Conservation (phyloP, 2,797 vertebrate genomes). For the Bufotes viridis region DNA sequence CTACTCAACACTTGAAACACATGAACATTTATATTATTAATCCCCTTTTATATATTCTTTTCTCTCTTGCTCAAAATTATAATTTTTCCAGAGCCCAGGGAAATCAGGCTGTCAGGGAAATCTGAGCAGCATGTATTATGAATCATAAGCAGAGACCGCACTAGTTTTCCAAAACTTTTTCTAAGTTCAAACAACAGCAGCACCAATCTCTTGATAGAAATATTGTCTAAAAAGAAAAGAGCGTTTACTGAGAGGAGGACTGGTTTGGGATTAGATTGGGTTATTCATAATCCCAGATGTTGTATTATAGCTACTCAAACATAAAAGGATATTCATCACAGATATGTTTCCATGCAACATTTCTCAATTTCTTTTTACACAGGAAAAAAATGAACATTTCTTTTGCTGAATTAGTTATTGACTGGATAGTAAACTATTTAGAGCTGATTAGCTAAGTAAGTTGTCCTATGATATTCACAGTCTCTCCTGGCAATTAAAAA, state of each 20-base stretch:
- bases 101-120: conserved; percentile 27
- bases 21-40: conserved; percentile 9
- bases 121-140: conserved; percentile 24
- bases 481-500: conserved; percentile 48
- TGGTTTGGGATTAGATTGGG: conserved; percentile 55
- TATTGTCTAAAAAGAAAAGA: conserved; percentile 51
- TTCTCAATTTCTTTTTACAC: conserved; percentile 41
- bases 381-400: conserved; percentile 57
- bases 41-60: neutral
- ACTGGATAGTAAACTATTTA: conserved; percentile 32
- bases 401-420: conserved; percentile 31
- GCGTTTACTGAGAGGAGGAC: conserved; percentile 47
- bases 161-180: conserved; percentile 47
- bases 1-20: neutral
- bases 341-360: conserved; percentile 40
- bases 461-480: conserved; percentile 59
- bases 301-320: conserved; percentile 54
- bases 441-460: conserved; percentile 53
- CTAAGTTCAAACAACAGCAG: conserved; percentile 46
- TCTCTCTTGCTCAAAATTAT: conserved; percentile 1
- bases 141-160: neutral
- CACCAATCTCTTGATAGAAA: conserved; percentile 50
- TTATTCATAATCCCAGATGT: conserved; percentile 60
- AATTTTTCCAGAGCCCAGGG: neutral
- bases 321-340: conserved; percentile 38